Conservation (phyloP, 2,797 vertebrate genomes). For the Eulemur mongoz region DNA sequence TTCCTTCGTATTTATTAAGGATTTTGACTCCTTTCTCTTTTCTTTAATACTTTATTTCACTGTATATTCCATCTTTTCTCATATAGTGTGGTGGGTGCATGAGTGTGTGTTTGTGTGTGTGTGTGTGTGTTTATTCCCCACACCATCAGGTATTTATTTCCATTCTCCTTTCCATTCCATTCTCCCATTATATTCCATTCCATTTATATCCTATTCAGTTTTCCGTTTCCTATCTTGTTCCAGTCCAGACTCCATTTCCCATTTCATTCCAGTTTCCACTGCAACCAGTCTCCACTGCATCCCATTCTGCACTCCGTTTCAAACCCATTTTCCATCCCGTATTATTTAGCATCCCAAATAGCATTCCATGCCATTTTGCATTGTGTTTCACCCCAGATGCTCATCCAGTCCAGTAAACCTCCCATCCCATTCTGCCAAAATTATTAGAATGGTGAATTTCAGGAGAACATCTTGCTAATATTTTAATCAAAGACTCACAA, state of each 20-base stretch:
- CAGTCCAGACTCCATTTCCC: not conserved
- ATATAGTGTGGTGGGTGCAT: too few relatives aligned
- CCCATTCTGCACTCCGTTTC: slow-evolving; percentile 8
- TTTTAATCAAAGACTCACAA: slow-evolving; percentile 5
- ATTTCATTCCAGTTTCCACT: not conserved
- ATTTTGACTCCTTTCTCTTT: not conserved
- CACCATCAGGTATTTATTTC: not conserved
- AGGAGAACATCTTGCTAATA: not conserved
- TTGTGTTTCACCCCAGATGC: not conserved
- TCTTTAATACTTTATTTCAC: not conserved
- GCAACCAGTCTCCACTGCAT: not conserved
- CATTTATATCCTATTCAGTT: not conserved
- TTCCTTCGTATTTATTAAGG: not conserved
- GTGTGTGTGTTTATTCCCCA: not conserved
- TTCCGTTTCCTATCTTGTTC: not conserved
- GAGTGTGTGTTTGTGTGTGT: too few relatives aligned
- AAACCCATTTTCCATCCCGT: slow-evolving; percentile 31
- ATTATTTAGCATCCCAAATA: slow-evolving; percentile 38
- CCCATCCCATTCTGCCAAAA: slow-evolving; percentile 32
- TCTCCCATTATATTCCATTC: not conserved
- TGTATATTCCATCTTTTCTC: not conserved
- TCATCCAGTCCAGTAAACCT: slow-evolving; percentile 9
- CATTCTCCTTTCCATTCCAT: not conserved
- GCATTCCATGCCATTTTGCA: not conserved
- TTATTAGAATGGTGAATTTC: not conserved